Evolutionary conservation across 92 coral and sea anemone genomes (phyloP).

Genomic region (Phymanthus crucifer): DNA sequence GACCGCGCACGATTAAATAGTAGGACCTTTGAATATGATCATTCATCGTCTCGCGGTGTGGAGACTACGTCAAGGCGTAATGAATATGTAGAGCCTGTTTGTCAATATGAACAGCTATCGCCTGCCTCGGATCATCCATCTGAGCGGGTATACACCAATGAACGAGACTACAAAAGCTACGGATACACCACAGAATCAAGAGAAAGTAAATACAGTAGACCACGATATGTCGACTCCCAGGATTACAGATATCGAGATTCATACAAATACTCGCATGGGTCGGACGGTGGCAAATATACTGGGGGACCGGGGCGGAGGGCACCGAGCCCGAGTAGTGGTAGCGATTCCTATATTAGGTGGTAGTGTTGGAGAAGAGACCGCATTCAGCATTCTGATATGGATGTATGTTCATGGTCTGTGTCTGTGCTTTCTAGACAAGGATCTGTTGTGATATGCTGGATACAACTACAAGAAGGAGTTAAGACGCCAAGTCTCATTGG

Average conservation of each 20-base stretch:
- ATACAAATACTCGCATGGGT: slow-evolving; percentile 35
- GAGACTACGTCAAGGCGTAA: slow-evolving; percentile 22
- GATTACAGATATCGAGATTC: slow-evolving; percentile 58
- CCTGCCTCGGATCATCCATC: slow-evolving; percentile 73
- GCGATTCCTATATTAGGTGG: slow-evolving; percentile 22
- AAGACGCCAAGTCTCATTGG: not conserved
- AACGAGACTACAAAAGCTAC: slow-evolving; percentile 51
- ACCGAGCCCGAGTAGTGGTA: slow-evolving; percentile 27
- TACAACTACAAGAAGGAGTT: not conserved
- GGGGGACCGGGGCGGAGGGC: slow-evolving; percentile 14
- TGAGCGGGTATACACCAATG: slow-evolving; percentile 24
- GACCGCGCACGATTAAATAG: not conserved
- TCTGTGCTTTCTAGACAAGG: too few species aligned
- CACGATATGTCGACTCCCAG: slow-evolving; percentile 51
- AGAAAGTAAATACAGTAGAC: slow-evolving; percentile 37
- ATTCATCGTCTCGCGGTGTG: slow-evolving; percentile 22
- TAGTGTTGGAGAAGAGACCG: not conserved
- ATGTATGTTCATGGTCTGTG: too few species aligned
- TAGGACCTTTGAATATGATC: slow-evolving; percentile 27
- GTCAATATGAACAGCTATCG: slow-evolving; percentile 79
- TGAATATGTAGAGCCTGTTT: slow-evolving; percentile 47
- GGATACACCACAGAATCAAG: slow-evolving; percentile 63
- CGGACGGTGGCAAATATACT: not conserved
- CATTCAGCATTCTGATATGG: not conserved
- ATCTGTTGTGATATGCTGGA: not conserved